phyloP scores from a whole-genome alignment of 2,113 vertebrate species.

The Scopus umbretta region DNA sequence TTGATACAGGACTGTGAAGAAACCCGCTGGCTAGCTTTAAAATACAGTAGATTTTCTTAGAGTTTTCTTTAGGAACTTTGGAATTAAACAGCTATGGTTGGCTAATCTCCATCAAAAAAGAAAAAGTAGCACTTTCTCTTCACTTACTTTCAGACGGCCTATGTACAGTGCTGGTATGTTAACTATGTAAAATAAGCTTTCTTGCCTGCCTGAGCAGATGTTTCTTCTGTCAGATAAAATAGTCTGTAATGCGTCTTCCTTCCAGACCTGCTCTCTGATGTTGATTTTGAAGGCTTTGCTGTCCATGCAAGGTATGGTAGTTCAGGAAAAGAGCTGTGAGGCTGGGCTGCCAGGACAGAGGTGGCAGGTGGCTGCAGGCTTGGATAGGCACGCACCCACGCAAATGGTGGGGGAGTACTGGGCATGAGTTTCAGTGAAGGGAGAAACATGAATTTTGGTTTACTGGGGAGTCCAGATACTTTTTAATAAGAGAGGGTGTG shows the following conservation, averaged over 20 bases:
- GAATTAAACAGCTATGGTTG: background rate
- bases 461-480: background rate
- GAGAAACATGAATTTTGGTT: background rate
- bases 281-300: background rate
- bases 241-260: background rate
- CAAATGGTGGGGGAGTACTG: background rate
- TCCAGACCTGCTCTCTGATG: background rate
- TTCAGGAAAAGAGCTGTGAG: background rate
- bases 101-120: background rate
- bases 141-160: background rate
- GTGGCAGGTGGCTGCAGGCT: background rate
- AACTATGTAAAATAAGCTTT: background rate
- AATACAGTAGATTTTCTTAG: background rate
- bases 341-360: background rate
- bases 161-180: background rate
- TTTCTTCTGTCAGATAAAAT: background rate
- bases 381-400: background rate
- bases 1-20: background rate
- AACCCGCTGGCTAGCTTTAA: background rate
- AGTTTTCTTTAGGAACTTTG: background rate
- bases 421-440: background rate
- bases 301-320: background rate
- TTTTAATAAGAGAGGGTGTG: background rate
- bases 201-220: background rate
- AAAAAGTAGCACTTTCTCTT: background rate